Evolutionary conservation across 2,888 invertebrate species (phyloP), one percentile per base, ranked within the genome.

Genomic region (Chrysina gloriosa): DNA sequence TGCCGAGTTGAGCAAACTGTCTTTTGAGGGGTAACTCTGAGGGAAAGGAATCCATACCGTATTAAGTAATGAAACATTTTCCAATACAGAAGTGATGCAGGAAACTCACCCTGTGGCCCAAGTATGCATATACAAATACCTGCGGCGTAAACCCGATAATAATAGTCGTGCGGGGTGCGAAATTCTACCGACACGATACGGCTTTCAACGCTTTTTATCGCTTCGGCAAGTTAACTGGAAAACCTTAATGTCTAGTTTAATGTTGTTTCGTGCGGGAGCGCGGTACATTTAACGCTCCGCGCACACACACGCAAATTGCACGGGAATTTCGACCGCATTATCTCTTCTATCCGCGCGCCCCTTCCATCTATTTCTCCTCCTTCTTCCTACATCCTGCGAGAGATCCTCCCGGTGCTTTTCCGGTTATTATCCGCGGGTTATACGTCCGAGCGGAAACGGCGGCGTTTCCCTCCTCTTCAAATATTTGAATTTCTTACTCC

Each of bases 191-290:
- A 11, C 7, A 34, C 11, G 34, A 11, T 47, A 47, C 23, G 3
- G 47, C 47, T 47, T 23, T 47, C 21, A 47, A 21, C 23, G 47
- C 19, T 47, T 63, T 45, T 63, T 63, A 63, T 63, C 19, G 47
- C 63, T 63, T 19, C 31, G 31, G 16, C 16, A 63, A 63, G 63
- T 47, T 63, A 63, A 63, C 31, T 47, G 63, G 42, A 45, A 63
- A 45, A 47, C 63, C 31, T 29, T 63, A 47, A 63, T 63, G 45
- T 47, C 47, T 29, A 47, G 63, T 47, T 63, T 63, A 63, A 63
- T 63, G 42, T 45, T 45, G 31, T 19, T 42, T n/a, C n/a, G 63
- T 63, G 42, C 14, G 47, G 3, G 16, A 21, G 50, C 25, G 23
- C 25, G 21, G 21, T 19, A 23, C 25, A 21, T 34, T 34, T 34